Evolutionary conservation across 1,140 invertebrate species (phyloP).

Genomic region (Drosophila paulistorum): DNA sequence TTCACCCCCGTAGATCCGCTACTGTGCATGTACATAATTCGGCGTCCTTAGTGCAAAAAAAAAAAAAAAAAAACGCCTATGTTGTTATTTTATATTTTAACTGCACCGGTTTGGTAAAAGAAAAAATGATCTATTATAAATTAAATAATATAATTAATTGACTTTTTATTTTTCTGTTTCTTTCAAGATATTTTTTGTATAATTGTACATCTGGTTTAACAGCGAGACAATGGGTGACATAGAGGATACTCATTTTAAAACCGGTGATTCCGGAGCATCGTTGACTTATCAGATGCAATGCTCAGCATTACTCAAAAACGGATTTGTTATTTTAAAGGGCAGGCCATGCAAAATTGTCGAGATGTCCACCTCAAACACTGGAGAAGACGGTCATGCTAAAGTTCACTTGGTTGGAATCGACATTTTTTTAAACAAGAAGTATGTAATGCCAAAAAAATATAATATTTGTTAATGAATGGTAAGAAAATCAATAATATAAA

Average conservation of each 20-base stretch:
- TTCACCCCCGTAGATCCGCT: too few relatives aligned
- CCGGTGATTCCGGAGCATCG: conserved; percentile 98
- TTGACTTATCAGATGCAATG: conserved; percentile 98
- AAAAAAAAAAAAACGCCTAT: not conserved
- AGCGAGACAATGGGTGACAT: conserved; percentile 45
- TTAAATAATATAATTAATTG: not conserved
- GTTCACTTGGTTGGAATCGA: conserved; percentile 99
- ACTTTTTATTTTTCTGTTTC: not conserved
- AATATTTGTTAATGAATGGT: too few relatives aligned
- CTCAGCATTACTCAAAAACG: conserved; percentile 99
- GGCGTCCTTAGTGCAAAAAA: not conserved
- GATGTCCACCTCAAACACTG: conserved; percentile 99
- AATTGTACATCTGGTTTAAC: conserved; percentile 15
- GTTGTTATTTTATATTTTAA: not conserved
- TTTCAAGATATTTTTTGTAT: conserved; percentile 21
- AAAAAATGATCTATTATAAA: not conserved
- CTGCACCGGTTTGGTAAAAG: not conserved
- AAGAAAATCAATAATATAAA: not conserved
- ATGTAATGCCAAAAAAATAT: conserved; percentile 16
- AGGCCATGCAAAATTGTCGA: conserved; percentile 99
- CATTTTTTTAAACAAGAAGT: conserved; percentile 96
- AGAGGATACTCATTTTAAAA: too few relatives aligned
- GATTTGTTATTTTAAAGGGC: conserved; percentile 98
- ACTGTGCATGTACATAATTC: too few relatives aligned
- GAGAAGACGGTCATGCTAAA: conserved; percentile 99